Percentiles rank a stretch among this genome's conserved stretches.
phyloP scores from a whole-genome alignment of 92 coral and sea anemone genomes.

The Umimayanthus chanpuru region DNA sequence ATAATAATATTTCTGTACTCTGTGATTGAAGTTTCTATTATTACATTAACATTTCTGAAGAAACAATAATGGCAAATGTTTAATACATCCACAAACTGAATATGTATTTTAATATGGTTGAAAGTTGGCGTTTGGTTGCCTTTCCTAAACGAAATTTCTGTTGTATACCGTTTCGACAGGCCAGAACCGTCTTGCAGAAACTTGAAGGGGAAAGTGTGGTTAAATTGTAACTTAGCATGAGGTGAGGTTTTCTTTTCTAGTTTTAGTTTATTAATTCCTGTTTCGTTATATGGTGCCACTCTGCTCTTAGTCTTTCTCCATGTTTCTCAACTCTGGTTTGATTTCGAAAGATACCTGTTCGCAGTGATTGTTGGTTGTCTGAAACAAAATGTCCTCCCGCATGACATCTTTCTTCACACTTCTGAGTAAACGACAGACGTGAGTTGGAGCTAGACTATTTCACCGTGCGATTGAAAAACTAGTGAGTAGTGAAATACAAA shows the following conservation, averaged over 20 bases:
- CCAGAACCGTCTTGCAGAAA: background rate
- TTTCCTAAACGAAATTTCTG: constrained; percentile 6
- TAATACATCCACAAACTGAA: background rate
- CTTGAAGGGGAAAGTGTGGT: background rate
- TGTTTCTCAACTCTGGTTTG: background rate
- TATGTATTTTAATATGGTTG: background rate
- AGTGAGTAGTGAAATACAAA: background rate
- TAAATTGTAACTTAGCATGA: constrained; percentile 14
- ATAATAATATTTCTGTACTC: background rate
- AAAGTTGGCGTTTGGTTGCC: too few relatives aligned
- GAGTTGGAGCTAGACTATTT: background rate
- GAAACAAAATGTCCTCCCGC: background rate
- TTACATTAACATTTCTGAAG: constrained; percentile 25
- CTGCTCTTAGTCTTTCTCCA: background rate
- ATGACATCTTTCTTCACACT: constrained; percentile 19
- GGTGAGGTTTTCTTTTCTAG: constrained; percentile 11
- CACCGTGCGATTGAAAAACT: constrained; percentile 10
- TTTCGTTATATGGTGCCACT: background rate
- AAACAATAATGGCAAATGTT: background rate
- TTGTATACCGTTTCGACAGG: constrained; percentile 14
- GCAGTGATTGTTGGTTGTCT: background rate
- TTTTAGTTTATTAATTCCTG: constrained; percentile 23
- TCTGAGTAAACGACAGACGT: background rate
- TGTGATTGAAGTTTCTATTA: constrained; percentile 9
- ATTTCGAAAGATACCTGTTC: background rate